Evolutionary conservation across 2,888 invertebrate species (phyloP).

Genomic region (Boloria selene): DNA sequence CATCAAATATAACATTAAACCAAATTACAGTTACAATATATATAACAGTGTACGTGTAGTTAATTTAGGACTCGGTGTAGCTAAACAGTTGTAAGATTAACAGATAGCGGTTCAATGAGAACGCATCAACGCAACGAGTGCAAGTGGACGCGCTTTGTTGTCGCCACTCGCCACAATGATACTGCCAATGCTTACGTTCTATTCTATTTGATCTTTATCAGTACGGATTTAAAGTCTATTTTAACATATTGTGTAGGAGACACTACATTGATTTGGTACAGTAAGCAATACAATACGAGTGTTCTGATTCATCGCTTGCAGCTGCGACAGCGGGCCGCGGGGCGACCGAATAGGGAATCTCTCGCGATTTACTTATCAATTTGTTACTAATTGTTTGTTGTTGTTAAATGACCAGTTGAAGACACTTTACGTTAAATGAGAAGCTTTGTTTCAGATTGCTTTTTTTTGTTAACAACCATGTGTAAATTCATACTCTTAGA

Average conservation of each 20-base stretch:
- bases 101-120: slow-evolving; percentile 22
- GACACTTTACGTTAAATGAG: too few species aligned
- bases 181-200: background rate
- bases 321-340: background rate
- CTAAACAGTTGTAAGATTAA: slow-evolving; percentile 8
- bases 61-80: background rate
- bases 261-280: background rate
- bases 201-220: background rate
- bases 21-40: too few species aligned
- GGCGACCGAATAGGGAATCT: slow-evolving; percentile 3
- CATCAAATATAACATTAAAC: too few species aligned
- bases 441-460: too few species aligned
- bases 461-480: too few species aligned
- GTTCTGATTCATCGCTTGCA: slow-evolving; percentile 12
- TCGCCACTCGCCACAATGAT: background rate
- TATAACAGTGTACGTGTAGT: too few species aligned
- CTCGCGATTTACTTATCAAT: background rate
- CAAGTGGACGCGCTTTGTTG: slow-evolving; percentile 17
- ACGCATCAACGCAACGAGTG: slow-evolving; percentile 17
- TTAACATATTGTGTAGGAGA: background rate
- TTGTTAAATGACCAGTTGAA: background rate
- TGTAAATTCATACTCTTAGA: too few species aligned
- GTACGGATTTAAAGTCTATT: background rate
- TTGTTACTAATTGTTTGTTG: background rate
- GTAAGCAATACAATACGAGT: slow-evolving; percentile 11